Base-by-base conservation (phyloP, 2,888 invertebrate species). In the Chrysodeixis includens region DNA sequence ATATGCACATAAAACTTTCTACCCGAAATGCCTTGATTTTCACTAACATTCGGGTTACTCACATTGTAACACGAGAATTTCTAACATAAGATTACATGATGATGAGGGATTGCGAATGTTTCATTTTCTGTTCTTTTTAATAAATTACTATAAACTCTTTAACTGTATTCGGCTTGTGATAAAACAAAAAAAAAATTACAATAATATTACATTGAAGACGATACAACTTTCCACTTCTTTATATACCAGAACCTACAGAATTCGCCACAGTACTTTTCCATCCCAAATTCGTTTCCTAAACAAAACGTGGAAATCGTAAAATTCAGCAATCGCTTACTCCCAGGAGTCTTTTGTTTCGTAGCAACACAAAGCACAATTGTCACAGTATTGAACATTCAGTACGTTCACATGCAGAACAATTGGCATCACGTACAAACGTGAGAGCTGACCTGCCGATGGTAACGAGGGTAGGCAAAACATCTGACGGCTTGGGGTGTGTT, bases 291-390 rank as follows among this genome's bases (percentile, higher is more conserved):
- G 44, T 49, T 18, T 16, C 3, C 18, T 1, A 18, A 18, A 20
- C 46, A 9, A 49, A 49, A 10, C 16, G 46, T 49, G 9, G 53
- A 8, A 16, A 53, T 55, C 22, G 32, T 16, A 32, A 20, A 46
- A 52, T 64, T 64, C 70, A 56, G 58, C 54, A 44, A 55, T 8
- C 57, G 30, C 65, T 61, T n/a, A 32, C 46, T 10, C 18, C 22
- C 55, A 44, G 8, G 18, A 56, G 49, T 16, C 62, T 71, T 66
- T 76, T 76, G 76, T 73, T 76, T 54, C 14, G 9, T 49, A 22
- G 16, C 18, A 49, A n/a, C 56, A 35, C 46, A 56, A 71, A 62
- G 59, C 62, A 56, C 44, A 46, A 76, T 62, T 66, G 66, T 73
- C 46, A 55, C 58, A 58, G 2, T 54, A 55, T 56, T 59, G 59